Evolutionary conservation across 30 jellyfish, hydroid and myxozoan genomes (phyloP).

Genomic region (Chrysaora quinquecirrha): DNA sequence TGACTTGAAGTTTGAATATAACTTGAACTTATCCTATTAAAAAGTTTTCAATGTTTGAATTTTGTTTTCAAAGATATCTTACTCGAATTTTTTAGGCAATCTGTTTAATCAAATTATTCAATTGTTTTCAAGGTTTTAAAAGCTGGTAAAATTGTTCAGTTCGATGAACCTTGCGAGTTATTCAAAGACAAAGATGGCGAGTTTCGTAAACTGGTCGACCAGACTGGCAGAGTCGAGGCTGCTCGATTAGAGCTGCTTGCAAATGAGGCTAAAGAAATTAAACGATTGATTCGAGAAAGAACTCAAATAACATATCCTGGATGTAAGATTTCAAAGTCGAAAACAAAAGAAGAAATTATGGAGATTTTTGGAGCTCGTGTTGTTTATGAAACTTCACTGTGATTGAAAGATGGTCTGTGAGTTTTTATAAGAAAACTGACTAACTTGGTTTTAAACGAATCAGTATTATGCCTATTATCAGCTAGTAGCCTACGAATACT

Average conservation of each 20-base stretch:
- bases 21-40: too few species aligned
- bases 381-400: constrained; percentile 73
- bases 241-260: constrained; percentile 74
- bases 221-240: constrained; percentile 81
- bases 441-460: too few species aligned
- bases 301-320: constrained; percentile 72
- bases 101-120: too few species aligned
- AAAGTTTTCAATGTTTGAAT: too few species aligned
- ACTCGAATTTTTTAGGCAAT: too few species aligned
- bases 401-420: too few species aligned
- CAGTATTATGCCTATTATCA: too few species aligned
- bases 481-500: too few species aligned
- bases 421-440: too few species aligned
- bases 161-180: constrained; percentile 83
- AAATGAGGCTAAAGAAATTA: constrained; percentile 64
- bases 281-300: constrained; percentile 48
- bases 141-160: constrained; percentile 75
- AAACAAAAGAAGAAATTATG: constrained; percentile 74
- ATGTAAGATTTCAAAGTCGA: constrained; percentile 61
- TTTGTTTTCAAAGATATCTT: too few species aligned
- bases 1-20: too few species aligned
- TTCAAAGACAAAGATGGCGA: constrained; percentile 68
- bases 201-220: constrained; percentile 74
- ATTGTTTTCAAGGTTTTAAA: constrained; percentile 66
- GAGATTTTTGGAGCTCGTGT: constrained; percentile 77